Evolutionary conservation across 2,888 invertebrate species (phyloP), one percentile per base, ranked within the genome.

Genomic region (Erebia palarica): DNA sequence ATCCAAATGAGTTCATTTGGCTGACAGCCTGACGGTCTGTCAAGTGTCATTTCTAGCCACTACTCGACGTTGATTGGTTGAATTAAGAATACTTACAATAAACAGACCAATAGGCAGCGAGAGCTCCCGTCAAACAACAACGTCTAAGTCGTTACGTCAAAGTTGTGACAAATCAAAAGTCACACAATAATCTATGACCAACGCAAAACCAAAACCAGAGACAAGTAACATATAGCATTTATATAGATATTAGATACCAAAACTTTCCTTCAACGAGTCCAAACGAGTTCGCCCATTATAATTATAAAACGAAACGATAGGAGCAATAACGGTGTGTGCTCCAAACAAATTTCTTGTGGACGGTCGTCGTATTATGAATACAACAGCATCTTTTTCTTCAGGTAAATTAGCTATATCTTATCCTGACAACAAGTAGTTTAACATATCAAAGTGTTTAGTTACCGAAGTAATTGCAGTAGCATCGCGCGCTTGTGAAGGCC

Each of bases 361-460:
- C 60, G 51, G 68, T 72, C 47, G 49, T 60, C 71, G 67, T 75
- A 78, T 75, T 76, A 80, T 81, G 80, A 80, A 79, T 77, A 80
- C 80, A 75, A 79, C 79, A 67, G 77, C 77, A 66, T 77, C 83
- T 44, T 81, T 78, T 75, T 80, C 82, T 68, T 80, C 84, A 81
- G 84, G 85, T 84, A 78, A 74, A 78, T 75, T 71, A 68, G 71
- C 75, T 70, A 10, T 71, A 74, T 75, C 55, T 49, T 63, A 21
- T n/a, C 49, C n/a, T 64, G 3, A 64, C 60, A 42, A 55, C 59
- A n/a, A 47, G 36, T 47, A 11, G 10, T 36, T 44, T n/a, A 14
- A 53, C 3, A 1, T 44, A 8, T 5, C 13, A 14, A 53, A 53
- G 36, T 42, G 21, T 68, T 69, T 61, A 53, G 71, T 72, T 70